These are phyloP conservation scores for Equus quagga DNA, from an alignment of 2,113 vertebrate species.

Conservation along the genomic window DNA sequence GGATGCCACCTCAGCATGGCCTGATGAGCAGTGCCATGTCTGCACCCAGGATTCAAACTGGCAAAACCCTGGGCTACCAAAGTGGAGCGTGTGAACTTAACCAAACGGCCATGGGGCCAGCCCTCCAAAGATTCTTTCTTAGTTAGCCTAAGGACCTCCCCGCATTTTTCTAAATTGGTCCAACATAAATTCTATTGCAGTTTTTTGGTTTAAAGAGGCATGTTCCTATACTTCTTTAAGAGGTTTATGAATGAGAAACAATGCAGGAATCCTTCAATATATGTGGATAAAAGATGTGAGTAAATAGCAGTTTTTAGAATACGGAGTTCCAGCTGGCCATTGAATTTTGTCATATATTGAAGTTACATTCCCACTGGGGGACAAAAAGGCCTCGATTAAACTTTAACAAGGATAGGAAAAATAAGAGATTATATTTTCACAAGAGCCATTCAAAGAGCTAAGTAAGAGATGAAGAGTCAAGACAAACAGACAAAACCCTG, in stretches of 20 bases:
- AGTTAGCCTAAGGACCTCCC: not conserved
- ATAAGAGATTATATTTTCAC: slow-evolving; percentile 4
- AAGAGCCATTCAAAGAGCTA: not conserved
- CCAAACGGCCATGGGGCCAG: too few relatives aligned
- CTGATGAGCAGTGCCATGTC: too few relatives aligned
- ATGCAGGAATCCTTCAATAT: not conserved
- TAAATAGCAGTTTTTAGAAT: slow-evolving; percentile 10
- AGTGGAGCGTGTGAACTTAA: too few relatives aligned
- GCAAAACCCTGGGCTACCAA: too few relatives aligned
- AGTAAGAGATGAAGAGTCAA: not conserved
- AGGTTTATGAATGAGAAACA: slow-evolving; percentile 14
- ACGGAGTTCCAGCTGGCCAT: not conserved
- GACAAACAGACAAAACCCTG: not conserved
- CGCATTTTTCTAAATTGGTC: not conserved
- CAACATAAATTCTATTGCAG: not conserved
- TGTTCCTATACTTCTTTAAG: not conserved
- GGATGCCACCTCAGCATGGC: too few relatives aligned
- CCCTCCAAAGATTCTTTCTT: not conserved
- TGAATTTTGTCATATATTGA: not conserved
- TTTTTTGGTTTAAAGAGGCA: slow-evolving; percentile 31
- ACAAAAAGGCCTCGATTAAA: not conserved
- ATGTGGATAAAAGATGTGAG: not conserved
- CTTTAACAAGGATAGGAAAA: not conserved
- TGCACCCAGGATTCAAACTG: too few relatives aligned
- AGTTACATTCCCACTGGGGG: not conserved